Evolutionary conservation across 2,888 invertebrate genomes (phyloP).

Genomic region (Argyresthia goedartella): DNA sequence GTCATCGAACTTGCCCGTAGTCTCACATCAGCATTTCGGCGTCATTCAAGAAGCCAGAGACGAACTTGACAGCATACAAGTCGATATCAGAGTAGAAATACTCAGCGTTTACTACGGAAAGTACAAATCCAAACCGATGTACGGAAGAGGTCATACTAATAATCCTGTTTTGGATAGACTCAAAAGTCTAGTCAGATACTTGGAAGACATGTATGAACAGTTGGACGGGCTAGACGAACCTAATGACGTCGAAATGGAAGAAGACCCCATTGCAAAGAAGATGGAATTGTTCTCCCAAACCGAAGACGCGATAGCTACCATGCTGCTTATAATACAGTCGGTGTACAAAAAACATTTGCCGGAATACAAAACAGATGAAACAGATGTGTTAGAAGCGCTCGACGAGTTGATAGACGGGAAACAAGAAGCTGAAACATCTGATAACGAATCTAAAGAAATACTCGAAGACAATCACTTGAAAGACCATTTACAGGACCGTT

Average conservation of each 20-base stretch:
- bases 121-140: conserved; percentile 36
- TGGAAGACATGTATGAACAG: conserved; percentile 26
- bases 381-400: conserved; percentile 43
- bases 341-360: conserved; percentile 55
- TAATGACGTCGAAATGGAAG: conserved; percentile 27
- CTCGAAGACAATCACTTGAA: conserved; percentile 77
- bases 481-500: conserved; percentile 72
- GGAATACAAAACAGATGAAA: conserved; percentile 24
- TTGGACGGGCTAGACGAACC: conserved; percentile 29
- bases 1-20: conserved; percentile 18
- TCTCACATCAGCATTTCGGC: conserved; percentile 49
- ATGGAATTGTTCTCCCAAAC: conserved; percentile 27
- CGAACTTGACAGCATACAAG: conserved; percentile 29
- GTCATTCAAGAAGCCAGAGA: conserved; percentile 32
- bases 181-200: conserved; percentile 34
- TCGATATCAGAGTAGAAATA: too few relatives aligned
- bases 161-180: conserved; percentile 11
- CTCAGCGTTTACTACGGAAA: too few relatives aligned
- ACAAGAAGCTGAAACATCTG: conserved; percentile 26
- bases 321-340: conserved; percentile 41
- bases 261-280: conserved; percentile 9
- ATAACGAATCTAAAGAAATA: conserved; percentile 59
- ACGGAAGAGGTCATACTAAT: too few relatives aligned
- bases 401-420: conserved; percentile 41
- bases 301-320: conserved; percentile 48